Conservation (phyloP, 2,888 invertebrate genomes). For the Byasa hedistus region DNA sequence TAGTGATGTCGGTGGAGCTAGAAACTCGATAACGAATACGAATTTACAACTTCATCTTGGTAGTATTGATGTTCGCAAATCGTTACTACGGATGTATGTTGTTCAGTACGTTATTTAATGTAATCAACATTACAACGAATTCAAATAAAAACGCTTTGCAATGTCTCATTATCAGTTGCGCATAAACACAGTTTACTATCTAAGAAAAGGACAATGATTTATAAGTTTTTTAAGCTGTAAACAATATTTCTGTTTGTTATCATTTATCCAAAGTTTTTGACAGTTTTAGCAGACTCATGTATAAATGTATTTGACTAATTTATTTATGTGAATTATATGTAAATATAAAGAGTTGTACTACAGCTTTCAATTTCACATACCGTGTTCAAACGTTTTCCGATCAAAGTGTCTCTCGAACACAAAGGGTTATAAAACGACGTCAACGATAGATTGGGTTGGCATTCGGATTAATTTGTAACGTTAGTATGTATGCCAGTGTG, state of each 20-base stretch:
- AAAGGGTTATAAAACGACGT: slow-evolving; percentile 70
- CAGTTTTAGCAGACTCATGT: neutral
- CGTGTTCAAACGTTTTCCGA: slow-evolving; percentile 57
- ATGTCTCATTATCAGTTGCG: no score
- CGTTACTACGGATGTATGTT: neutral
- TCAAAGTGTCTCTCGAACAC: slow-evolving; percentile 69
- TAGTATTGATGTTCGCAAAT: neutral
- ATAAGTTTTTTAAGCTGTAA: no score
- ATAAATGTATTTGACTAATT: neutral
- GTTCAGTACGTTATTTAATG: neutral
- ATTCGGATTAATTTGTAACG: slow-evolving; percentile 59
- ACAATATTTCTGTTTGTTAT: no score
- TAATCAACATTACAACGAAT: no score
- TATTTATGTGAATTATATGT: neutral
- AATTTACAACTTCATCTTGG: slow-evolving; percentile 15
- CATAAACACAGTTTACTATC: no score
- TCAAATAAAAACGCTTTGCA: no score
- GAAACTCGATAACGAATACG: slow-evolving; percentile 6
- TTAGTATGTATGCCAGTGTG: slow-evolving; percentile 38
- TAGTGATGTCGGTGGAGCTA: slow-evolving; percentile 23
- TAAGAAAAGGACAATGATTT: no score
- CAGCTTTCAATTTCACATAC: slow-evolving; percentile 55
- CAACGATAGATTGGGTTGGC: slow-evolving; percentile 50
- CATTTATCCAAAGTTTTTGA: neutral
- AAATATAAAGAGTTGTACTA: neutral